phyloP scores from a whole-genome alignment of 2,113 vertebrate genomes.

The Sciurus niger region DNA sequence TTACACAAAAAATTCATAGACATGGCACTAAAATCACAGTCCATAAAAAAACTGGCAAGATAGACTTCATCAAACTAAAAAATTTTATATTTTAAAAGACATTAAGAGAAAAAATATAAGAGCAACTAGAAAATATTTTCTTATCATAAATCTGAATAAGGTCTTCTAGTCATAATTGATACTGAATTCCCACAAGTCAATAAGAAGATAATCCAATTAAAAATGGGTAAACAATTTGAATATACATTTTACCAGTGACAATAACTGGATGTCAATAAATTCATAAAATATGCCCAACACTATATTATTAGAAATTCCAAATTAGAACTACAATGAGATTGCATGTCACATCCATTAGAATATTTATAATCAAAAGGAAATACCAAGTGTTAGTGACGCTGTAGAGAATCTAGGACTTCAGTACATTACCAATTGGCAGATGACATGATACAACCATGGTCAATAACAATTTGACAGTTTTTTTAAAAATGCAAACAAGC shows the following conservation, averaged over 20 bases:
- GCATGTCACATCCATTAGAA: not conserved
- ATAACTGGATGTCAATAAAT: not conserved
- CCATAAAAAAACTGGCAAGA: not conserved
- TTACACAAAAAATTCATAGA: not conserved
- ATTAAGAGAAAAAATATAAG: not conserved
- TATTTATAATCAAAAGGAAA: not conserved
- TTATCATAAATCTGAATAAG: not conserved
- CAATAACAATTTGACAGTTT: conserved; percentile 30
- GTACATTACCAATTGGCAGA: not conserved
- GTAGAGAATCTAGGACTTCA: not conserved
- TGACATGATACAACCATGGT: not conserved
- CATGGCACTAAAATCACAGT: not conserved
- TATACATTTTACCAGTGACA: not conserved
- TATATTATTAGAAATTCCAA: not conserved
- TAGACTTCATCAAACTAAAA: not conserved
- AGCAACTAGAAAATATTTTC: not conserved
- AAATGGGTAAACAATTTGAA: not conserved
- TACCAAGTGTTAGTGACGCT: not conserved
- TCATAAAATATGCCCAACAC: not conserved
- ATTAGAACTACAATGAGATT: not conserved
- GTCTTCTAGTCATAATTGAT: not conserved
- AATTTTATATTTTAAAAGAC: not conserved
- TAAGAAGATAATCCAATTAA: not conserved
- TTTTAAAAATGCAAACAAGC: not conserved
- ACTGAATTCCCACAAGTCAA: not conserved